Evolutionary conservation across 1,140 invertebrate species (phyloP), one percentile per base, ranked within the genome.

Genomic region (Luehdorfia chinensis): DNA sequence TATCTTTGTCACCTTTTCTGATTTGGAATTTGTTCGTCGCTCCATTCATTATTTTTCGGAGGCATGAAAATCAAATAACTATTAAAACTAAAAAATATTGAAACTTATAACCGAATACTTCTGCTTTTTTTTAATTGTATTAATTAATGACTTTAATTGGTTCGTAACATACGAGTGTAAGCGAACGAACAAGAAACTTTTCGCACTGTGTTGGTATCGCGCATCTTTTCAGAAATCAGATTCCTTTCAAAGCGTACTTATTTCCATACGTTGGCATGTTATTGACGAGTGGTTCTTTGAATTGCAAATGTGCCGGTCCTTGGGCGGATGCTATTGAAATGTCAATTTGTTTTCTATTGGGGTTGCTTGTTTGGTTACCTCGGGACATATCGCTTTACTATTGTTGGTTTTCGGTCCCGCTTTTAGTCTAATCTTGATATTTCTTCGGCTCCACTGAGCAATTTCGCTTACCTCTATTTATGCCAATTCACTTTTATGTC

Each of bases 311-410:
- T 53, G 47, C 50, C 46, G 62, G 68, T 70, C 71, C 64, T 76
- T 62, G 66, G 12, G 66, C 67, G 66, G 64, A 59, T 61, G 53
- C 73, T 60, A 84, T 84, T 79, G 73, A 84, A 78, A 80, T 70
- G 80, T 79, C 80, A 83, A 83, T 83, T 84, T 80, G 75, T 84
- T 84, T 78, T 75, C 76, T 72, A 78, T 78, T 69, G 62, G 62
- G 67, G 66, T 61, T 59, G 57, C 48, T 64, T 65, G 65, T 68
- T 62, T 58, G 63, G 59, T 59, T 58, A 58, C 64, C 50, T 47
- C 54, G 49, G 34, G 61, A 73, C 63, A 71, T 70, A 70, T 66
- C 58, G 68, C 47, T 59, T 60, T 49, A 44, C 62, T 63, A 65
- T 80, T 77, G 66, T 77, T 56, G 59, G 39, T 47, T 58, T 60